phyloP scores from a whole-genome alignment of 2,113 vertebrate genomes.

The Oostethus manadensis region DNA sequence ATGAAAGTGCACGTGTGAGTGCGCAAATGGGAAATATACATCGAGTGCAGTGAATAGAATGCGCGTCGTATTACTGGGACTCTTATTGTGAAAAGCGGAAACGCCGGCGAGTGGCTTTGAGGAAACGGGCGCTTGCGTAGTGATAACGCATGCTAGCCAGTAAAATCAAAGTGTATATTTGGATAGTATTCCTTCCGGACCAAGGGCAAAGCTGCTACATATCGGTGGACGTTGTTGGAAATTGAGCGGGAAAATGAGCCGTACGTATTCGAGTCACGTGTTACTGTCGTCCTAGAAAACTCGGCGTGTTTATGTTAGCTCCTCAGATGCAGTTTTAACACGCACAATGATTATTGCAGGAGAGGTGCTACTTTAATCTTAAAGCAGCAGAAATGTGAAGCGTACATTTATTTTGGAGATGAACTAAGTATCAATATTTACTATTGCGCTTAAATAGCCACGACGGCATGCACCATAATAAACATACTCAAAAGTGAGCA shows the following conservation, averaged over 20 bases:
- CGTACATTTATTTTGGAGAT: no score
- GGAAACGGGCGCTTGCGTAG: constrained; percentile 49
- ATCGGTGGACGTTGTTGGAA: constrained; percentile 23
- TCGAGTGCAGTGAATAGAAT: no score
- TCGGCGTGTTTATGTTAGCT: constrained; percentile 6
- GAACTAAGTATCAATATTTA: no score
- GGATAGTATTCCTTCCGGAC: background rate
- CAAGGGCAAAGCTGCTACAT: background rate
- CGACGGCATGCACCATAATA: background rate
- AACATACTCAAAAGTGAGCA: background rate
- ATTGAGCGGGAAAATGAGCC: constrained; percentile 21
- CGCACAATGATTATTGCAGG: background rate
- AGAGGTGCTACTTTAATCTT: no score
- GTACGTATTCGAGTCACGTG: constrained; percentile 20
- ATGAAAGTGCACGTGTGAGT: no score
- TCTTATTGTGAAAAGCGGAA: constrained; percentile 51
- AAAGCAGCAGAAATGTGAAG: no score
- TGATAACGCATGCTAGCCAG: constrained; percentile 50
- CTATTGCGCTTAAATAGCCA: background rate
- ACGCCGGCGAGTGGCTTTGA: constrained; percentile 15
- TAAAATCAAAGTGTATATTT: constrained; percentile 11
- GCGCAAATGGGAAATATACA: no score
- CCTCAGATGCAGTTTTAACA: background rate
- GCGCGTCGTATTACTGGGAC: no score
- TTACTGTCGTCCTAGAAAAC: background rate